Evolutionary conservation across 2,888 invertebrate genomes (phyloP), one percentile per base, ranked within the genome.

Genomic region (Thyatira batis): DNA sequence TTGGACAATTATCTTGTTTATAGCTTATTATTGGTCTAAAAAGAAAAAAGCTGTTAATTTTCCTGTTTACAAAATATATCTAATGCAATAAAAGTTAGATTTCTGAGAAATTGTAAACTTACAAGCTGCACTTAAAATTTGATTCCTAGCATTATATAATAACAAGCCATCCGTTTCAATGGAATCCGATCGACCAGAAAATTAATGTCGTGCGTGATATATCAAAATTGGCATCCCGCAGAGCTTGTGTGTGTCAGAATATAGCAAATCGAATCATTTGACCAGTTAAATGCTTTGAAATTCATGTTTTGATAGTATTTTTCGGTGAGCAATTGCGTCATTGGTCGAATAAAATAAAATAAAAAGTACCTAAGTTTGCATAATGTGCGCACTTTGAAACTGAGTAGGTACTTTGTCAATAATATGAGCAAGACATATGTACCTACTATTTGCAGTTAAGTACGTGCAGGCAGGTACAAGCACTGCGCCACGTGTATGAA

Each of bases 131-230:
- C n/a, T 30, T 11, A n/a, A n/a, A 28, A 20, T 45, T 45, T 25
- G 4, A 20, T 6, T 45, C 30, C n/a, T 11, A 30, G 2, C 20
- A 44, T 44, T 20, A 20, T 44, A 20, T 20, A 20, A 44, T 45
- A 45, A 46, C n/a, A 6, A 46, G 17, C 25, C 17, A 1, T 25
- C 25, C 23, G 25, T 46, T 27, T 46, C 1, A 25, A 27, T 46
- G 46, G 25, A 46, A 46, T 27, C 17, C 46, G 27, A 46, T 46
- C 46, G 46, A 46, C 13, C 46, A 46, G 13, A 46, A 46, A 46
- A 46, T 46, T 46, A 46, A 46, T 46, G 46, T 46, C 27, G 46
- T 46, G 46, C 23, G 46, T 27, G 23, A 27, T 25, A 33, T 33
- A 33, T 4, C n/a, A 33, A 33, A 25, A 46, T 46, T 25, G 46